Conservation (phyloP, 2,797 vertebrate species). For the Chiroxiphia lanceolata region DNA sequence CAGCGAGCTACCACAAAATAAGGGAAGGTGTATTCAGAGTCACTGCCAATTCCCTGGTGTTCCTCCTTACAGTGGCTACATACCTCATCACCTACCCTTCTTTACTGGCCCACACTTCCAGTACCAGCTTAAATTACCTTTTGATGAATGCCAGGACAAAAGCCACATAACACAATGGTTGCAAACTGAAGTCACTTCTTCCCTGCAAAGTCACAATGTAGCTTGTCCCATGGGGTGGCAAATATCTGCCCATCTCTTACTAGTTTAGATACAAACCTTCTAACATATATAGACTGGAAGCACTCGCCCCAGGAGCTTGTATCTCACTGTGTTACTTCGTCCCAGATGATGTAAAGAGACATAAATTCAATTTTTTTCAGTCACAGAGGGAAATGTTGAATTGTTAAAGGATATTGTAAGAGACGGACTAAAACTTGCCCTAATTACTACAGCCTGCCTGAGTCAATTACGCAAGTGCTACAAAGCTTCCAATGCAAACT, state of each 20-base stretch:
- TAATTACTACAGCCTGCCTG: neutral
- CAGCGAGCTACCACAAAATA: neutral
- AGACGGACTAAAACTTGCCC: neutral
- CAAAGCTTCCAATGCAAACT: neutral
- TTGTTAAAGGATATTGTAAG: neutral
- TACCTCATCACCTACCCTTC: neutral
- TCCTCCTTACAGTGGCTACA: neutral
- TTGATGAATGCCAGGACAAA: neutral
- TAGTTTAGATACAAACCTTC: neutral
- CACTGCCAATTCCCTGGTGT: neutral
- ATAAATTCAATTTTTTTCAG: neutral
- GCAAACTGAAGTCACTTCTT: neutral
- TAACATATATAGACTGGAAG: neutral
- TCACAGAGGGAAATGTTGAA: neutral
- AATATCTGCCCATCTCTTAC: neutral
- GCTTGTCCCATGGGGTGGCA: neutral
- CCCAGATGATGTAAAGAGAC: neutral
- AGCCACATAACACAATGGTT: accelerated
- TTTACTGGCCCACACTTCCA: neutral
- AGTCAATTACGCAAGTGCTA: neutral
- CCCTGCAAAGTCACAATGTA: neutral
- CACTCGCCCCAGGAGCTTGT: neutral
- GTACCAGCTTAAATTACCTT: neutral
- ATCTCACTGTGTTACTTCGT: neutral
- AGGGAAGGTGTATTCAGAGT: neutral